phyloP scores from a whole-genome alignment of 2,797 vertebrate species.

The Morelia viridis region DNA sequence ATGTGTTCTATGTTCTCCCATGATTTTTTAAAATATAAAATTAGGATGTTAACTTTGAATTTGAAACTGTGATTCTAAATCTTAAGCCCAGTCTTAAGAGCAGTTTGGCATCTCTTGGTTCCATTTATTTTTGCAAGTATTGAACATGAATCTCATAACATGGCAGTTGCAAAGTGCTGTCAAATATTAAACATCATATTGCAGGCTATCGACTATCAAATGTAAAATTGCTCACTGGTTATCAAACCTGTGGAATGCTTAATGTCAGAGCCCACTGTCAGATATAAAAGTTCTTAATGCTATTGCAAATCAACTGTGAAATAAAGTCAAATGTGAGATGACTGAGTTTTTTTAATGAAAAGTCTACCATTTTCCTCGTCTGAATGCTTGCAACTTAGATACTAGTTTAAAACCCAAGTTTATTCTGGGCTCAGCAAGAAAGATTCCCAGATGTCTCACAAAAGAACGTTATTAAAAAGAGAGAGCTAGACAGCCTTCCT shows the following conservation, averaged over 20 bases:
- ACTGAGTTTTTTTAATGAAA: no score
- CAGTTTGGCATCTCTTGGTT: neutral
- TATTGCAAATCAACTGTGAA: neutral
- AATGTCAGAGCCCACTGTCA: neutral
- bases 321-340: neutral
- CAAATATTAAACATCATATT: neutral
- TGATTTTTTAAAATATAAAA: no score
- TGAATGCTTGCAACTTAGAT: neutral
- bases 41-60: neutral
- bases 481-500: neutral
- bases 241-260: neutral
- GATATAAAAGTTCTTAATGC: neutral
- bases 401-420: neutral
- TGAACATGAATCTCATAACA: neutral
- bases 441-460: neutral
- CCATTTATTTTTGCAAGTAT: neutral
- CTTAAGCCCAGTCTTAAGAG: neutral
- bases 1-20: neutral
- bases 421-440: neutral
- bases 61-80: neutral
- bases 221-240: neutral
- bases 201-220: neutral
- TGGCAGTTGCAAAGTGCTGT: neutral
- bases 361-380: neutral
- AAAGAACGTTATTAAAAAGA: neutral